phyloP scores from a whole-genome alignment of 2,797 vertebrate genomes.

The Pygocentrus nattereri region DNA sequence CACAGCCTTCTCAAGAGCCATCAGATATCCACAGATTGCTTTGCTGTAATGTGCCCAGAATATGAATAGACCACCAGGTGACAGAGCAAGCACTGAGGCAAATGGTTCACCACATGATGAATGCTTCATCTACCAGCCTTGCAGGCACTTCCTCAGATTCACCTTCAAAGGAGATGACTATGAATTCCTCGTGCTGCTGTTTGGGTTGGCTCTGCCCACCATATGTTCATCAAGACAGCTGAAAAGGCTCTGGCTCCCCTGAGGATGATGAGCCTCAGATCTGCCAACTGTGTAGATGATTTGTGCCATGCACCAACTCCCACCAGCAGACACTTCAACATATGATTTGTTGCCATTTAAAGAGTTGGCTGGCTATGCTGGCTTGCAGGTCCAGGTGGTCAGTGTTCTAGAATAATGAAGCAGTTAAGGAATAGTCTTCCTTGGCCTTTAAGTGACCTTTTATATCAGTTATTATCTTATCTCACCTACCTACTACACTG shows the following conservation, averaged over 20 bases:
- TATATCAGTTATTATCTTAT: background rate
- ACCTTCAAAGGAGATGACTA: background rate
- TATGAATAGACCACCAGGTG: slow-evolving; percentile 11
- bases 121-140: background rate
- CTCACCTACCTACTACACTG: background rate
- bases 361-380: background rate
- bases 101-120: background rate
- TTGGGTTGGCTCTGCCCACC: slow-evolving; percentile 11
- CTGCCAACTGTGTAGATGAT: background rate
- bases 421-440: background rate
- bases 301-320: slow-evolving; percentile 5
- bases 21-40: background rate
- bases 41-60: background rate
- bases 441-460: background rate
- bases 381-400: background rate
- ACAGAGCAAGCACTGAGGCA: background rate
- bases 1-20: background rate
- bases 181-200: slow-evolving; percentile 8
- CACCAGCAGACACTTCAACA: background rate
- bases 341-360: slow-evolving; percentile 13
- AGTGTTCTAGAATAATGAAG: background rate
- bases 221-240: slow-evolving; percentile 7
- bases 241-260: slow-evolving; percentile 16
- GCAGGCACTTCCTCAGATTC: slow-evolving; percentile 5
- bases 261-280: slow-evolving; percentile 24